phyloP scores from a whole-genome alignment of 1,140 invertebrate species.

The Mya arenaria region DNA sequence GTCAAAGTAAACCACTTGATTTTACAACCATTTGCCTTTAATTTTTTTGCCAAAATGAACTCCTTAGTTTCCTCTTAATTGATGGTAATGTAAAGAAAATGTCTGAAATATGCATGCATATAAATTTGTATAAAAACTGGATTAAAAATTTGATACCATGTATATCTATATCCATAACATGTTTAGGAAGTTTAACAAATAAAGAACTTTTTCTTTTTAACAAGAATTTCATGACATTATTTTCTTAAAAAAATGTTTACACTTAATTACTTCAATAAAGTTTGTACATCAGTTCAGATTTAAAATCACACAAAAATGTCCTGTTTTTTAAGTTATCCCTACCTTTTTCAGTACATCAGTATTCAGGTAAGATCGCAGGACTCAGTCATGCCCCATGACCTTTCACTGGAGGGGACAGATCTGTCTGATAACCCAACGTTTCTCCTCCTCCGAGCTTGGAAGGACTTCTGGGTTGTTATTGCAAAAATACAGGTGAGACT shows the following conservation, averaged over 20 bases:
- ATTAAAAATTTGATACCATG: too few species aligned
- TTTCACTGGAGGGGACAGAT: slow-evolving; percentile 42
- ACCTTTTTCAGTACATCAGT: not conserved
- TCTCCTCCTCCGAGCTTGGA: slow-evolving; percentile 72
- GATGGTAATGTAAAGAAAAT: not conserved
- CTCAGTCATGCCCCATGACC: slow-evolving; percentile 15
- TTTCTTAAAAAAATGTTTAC: not conserved
- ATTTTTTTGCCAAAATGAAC: not conserved
- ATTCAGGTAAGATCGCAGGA: not conserved
- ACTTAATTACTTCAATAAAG: not conserved
- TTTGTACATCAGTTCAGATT: too few species aligned
- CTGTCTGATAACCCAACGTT: slow-evolving; percentile 57
- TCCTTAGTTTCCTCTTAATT: not conserved
- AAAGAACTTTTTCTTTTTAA: not conserved
- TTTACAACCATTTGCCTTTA: not conserved
- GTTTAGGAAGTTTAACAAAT: not conserved
- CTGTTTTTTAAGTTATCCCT: not conserved
- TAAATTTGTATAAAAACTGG: slow-evolving; percentile 19
- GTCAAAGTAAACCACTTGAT: not conserved
- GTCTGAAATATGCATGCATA: slow-evolving; percentile 3
- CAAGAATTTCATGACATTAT: not conserved
- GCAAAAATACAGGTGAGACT: slow-evolving; percentile 59
- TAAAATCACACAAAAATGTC: too few species aligned
- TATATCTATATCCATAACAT: too few species aligned
- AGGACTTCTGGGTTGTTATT: slow-evolving; percentile 69